A percentile compares a stretch with the other conserved stretches of the same genome.
Evolutionary conservation across 2,888 invertebrate genomes (phyloP).

Genomic region (Macrophya annulata): DNA sequence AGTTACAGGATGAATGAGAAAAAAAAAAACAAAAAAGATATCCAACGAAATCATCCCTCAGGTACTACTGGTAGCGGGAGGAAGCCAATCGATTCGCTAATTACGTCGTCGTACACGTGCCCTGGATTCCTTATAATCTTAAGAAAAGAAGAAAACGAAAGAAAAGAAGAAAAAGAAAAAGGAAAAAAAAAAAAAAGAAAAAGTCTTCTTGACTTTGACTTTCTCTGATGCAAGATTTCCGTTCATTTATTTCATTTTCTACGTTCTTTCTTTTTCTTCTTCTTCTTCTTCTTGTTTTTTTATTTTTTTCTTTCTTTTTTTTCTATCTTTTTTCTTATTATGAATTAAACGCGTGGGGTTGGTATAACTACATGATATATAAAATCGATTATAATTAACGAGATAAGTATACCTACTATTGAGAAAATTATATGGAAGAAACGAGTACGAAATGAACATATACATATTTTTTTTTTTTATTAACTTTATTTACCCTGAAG

Average conservation of each 20-base stretch:
- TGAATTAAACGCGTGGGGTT: background rate
- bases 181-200: background rate
- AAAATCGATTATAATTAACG: background rate
- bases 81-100: slow-evolving; percentile 46
- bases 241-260: background rate
- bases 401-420: background rate
- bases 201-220: slow-evolving; percentile 5
- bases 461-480: too few species aligned
- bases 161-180: background rate
- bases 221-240: slow-evolving; percentile 7
- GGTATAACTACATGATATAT: background rate
- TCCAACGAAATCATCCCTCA: slow-evolving; percentile 36
- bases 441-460: too few species aligned
- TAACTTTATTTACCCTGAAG: too few species aligned
- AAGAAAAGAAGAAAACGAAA: background rate
- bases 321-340: background rate
- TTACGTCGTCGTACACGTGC: slow-evolving; percentile 42
- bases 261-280: background rate
- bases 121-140: slow-evolving; percentile 25
- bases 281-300: background rate
- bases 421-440: background rate
- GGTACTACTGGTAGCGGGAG: background rate
- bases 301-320: background rate
- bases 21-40: background rate
- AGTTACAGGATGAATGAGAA: background rate